Evolutionary conservation across 1,140 invertebrate genomes (phyloP).

Genomic region (Scaptomyza montana): DNA sequence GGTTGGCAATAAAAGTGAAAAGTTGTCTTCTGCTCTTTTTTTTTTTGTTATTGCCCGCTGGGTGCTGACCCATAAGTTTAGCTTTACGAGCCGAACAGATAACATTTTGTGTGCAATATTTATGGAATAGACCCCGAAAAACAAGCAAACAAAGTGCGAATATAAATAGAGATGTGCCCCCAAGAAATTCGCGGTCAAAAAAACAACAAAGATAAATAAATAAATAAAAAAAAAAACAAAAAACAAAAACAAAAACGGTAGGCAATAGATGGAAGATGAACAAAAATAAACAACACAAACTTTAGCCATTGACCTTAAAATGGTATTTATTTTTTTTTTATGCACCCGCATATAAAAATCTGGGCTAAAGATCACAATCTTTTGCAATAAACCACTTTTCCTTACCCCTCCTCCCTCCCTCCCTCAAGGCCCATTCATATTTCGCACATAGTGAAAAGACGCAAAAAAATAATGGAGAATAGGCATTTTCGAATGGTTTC

Average conservation of each 20-base stretch:
- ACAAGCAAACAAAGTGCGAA: conserved; percentile 23
- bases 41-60: conserved; percentile 28
- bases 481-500: conserved; percentile 31
- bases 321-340: conserved; percentile 10
- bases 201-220: conserved; percentile 22
- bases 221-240: conserved; percentile 6
- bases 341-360: conserved; percentile 35
- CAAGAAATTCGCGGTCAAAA: neutral
- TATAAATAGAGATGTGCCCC: conserved; percentile 30
- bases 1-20: conserved; percentile 50
- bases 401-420: neutral
- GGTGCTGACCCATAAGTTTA: conserved; percentile 56
- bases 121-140: conserved; percentile 19
- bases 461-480: conserved; percentile 17
- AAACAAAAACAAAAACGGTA: neutral
- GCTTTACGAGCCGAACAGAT: conserved; percentile 51
- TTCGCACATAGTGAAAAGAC: conserved; percentile 33
- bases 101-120: conserved; percentile 48
- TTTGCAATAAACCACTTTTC: conserved; percentile 1
- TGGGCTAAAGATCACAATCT: conserved; percentile 26
- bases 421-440: conserved; percentile 19
- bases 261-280: neutral
- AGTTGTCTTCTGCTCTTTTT: conserved; percentile 28
- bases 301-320: conserved; percentile 65
- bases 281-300: conserved; percentile 32